Evolutionary conservation across 1,140 invertebrate species (phyloP).

Genomic region (Nasonia longicornis): DNA sequence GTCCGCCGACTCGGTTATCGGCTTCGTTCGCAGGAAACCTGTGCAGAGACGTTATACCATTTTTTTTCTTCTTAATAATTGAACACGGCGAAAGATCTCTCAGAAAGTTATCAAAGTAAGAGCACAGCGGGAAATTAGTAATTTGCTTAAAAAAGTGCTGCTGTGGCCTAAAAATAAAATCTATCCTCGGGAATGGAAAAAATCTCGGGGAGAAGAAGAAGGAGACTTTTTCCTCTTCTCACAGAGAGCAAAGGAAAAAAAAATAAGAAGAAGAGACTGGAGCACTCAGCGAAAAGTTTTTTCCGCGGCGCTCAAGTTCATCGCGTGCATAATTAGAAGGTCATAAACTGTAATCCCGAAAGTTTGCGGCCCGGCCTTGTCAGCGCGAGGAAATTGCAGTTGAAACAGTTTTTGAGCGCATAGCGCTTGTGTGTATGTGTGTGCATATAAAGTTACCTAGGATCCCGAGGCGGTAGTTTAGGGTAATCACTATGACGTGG

Average conservation of each 20-base stretch:
- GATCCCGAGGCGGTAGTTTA: conserved; percentile 90
- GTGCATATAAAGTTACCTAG: conserved; percentile 75
- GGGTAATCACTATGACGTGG: conserved; percentile 88
- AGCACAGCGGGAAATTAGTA: background rate
- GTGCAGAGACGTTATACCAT: conserved; percentile 27
- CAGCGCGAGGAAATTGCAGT: conserved; percentile 29
- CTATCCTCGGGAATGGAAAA: conserved; percentile 1
- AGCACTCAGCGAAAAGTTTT: conserved; percentile 22
- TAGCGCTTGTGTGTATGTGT: background rate
- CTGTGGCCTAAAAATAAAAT: conserved; percentile 16
- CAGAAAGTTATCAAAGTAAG: background rate
- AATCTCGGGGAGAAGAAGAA: background rate
- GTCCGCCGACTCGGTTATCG: conserved; percentile 67
- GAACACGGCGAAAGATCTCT: background rate
- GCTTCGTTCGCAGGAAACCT: conserved; percentile 80
- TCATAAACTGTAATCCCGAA: conserved; percentile 32
- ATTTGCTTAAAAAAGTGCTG: background rate
- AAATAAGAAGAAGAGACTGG: background rate
- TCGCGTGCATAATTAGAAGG: conserved; percentile 36
- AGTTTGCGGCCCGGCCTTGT: conserved; percentile 6
- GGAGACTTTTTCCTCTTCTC: background rate
- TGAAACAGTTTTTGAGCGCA: conserved; percentile 20
- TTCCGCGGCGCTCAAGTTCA: background rate
- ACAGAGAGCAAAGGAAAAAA: background rate
- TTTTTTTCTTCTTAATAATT: background rate